Conservation (phyloP, 92 coral and sea anemone genomes). For the Zoanthus gigantus region DNA sequence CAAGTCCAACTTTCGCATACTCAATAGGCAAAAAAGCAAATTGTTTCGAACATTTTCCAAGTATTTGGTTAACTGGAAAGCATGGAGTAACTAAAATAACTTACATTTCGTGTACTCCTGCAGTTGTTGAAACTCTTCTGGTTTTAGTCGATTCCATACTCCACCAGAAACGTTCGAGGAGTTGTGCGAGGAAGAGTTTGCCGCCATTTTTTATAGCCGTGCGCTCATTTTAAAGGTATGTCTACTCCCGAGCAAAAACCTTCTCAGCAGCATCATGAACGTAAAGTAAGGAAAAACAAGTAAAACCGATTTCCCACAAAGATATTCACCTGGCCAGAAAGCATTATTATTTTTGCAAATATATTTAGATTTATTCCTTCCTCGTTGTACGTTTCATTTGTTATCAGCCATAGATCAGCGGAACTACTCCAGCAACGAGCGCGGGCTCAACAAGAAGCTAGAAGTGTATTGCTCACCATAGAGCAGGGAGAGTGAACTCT, state of each 20-base stretch:
- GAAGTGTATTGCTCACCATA: not conserved
- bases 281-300: conserved; percentile 62
- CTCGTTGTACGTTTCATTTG: conserved; percentile 70
- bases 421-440: not conserved
- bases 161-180: conserved; percentile 82
- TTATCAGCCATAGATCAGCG: conserved; percentile 37
- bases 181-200: conserved; percentile 62
- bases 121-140: conserved; percentile 99
- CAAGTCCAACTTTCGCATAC: conserved; percentile 5
- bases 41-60: conserved; percentile 27
- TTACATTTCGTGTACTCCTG: conserved; percentile 99
- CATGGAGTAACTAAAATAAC: conserved; percentile 60
- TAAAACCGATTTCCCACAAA: conserved; percentile 72
- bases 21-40: conserved; percentile 11
- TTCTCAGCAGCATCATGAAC: conserved; percentile 61
- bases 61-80: conserved; percentile 67
- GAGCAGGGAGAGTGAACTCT: not conserved
- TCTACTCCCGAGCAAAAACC: conserved; percentile 38
- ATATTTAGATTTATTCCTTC: conserved; percentile 78
- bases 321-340: conserved; percentile 90
- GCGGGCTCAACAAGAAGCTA: conserved; percentile 40
- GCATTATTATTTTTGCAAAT: conserved; percentile 91
- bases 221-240: conserved; percentile 34
- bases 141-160: conserved; percentile 97
- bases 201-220: conserved; percentile 71